Evolutionary conservation across 2,888 invertebrate species (phyloP).

Genomic region (Nebria salina): DNA sequence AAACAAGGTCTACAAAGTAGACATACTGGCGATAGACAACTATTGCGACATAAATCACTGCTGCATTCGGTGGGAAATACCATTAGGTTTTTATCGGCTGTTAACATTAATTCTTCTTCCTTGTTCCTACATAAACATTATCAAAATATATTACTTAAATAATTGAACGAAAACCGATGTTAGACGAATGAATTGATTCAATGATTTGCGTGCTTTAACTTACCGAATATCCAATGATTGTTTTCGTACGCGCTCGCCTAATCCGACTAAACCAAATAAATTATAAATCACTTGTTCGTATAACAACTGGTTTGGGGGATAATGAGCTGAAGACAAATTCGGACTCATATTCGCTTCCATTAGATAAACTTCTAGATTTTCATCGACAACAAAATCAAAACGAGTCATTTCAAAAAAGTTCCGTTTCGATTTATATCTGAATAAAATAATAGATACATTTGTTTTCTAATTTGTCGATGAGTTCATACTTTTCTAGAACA

Average conservation of each 20-base stretch:
- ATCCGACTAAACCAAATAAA: slow-evolving; percentile 80
- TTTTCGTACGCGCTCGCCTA: slow-evolving; percentile 67
- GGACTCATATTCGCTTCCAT: slow-evolving; percentile 99
- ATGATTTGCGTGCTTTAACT: neutral
- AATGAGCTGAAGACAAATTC: slow-evolving; percentile 93
- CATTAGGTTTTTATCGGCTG: slow-evolving; percentile 81
- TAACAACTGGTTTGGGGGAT: slow-evolving; percentile 84
- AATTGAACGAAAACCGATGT: neutral
- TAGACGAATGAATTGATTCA: slow-evolving; percentile 32
- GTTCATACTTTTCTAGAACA: slow-evolving; percentile 61
- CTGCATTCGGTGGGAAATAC: slow-evolving; percentile 78
- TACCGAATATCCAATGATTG: slow-evolving; percentile 62
- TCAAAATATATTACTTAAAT: neutral
- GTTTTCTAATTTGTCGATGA: neutral
- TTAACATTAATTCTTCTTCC: slow-evolving; percentile 70
- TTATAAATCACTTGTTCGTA: slow-evolving; percentile 94
- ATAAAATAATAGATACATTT: neutral
- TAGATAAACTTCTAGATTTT: slow-evolving; percentile 83
- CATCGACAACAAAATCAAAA: slow-evolving; percentile 92
- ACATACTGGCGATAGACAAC: slow-evolving; percentile 76
- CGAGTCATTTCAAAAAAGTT: slow-evolving; percentile 96
- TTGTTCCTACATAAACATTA: slow-evolving; percentile 59
- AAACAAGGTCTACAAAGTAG: slow-evolving; percentile 83
- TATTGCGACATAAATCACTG: slow-evolving; percentile 65
- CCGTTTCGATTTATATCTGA: slow-evolving; percentile 63